Evolutionary conservation across 2,888 invertebrate species (phyloP).

Genomic region (Tetheella fluctuosa): DNA sequence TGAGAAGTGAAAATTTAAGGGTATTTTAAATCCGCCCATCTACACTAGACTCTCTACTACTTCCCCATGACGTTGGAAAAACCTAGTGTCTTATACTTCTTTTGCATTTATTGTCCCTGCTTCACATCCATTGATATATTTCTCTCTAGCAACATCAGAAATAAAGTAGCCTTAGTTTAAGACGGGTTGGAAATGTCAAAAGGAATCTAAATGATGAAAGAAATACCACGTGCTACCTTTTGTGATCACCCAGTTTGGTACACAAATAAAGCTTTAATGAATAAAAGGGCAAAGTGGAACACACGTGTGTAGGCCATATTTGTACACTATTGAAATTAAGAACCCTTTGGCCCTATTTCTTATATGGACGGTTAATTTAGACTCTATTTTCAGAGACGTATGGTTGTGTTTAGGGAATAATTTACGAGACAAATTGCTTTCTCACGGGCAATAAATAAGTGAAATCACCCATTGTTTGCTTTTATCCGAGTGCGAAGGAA

Average conservation of each 20-base stretch:
- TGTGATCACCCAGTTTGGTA: background rate
- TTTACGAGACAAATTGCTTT: conserved; percentile 8
- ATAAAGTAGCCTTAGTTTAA: background rate
- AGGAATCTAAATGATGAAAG: background rate
- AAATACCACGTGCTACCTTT: background rate
- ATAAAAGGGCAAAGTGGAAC: background rate
- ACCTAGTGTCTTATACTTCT: too few species aligned
- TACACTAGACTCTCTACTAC: too few species aligned
- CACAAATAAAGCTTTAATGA: background rate
- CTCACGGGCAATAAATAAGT: conserved; percentile 7
- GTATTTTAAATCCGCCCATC: too few species aligned
- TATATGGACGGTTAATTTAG: background rate
- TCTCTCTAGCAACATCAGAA: too few species aligned
- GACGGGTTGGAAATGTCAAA: background rate
- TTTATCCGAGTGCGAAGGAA: background rate
- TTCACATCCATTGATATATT: too few species aligned
- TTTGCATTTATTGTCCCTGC: too few species aligned
- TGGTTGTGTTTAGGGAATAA: background rate
- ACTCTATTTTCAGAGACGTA: background rate
- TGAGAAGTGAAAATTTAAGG: too few species aligned
- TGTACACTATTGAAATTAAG: conserved; percentile 8
- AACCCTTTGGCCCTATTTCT: conserved; percentile 7
- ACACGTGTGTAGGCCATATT: conserved; percentile 4
- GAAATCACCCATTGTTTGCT: conserved; percentile 9
- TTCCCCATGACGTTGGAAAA: too few species aligned